Base-by-base conservation (phyloP, 2,888 invertebrate species). In the Mesodorylaimus sp. region DNA sequence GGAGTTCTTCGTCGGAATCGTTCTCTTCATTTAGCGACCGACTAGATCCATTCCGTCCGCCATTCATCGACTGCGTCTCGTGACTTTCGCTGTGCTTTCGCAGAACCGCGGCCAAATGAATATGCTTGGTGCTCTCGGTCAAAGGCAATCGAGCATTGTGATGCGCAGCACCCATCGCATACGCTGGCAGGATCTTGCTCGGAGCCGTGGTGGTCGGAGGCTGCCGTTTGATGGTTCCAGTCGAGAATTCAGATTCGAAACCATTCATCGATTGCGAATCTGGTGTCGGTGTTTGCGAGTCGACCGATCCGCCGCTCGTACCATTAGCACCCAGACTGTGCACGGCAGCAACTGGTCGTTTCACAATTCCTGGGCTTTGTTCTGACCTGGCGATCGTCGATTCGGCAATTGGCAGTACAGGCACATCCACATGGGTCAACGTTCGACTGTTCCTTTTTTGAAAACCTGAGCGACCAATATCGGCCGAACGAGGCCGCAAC, bases 1-100 rank as follows among this genome's bases (percentile, higher is more conserved):
- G 59, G 36, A 54, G 52, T 36, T 64, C 63, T 49, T 64, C 63
- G 52, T 64, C 63, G 23, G 59, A 59, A 52, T 63, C 63, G 2
- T 55, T 55, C 44, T 61, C 60, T 45, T 57, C 58, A 23, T 19
- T 21, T 3, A 41, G 32, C 42, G 39, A 39, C 26, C 27, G 41
- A 23, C 48, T 39, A 3, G 48, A 48, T 19, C 7, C 44, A 23
- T 7, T 13, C 19, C 19, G 19, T 10, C 24, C 44, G 21, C 44
- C 44, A 3, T n/a, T 16, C 23, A 25, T 19, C 39, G 48, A 48
- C 41, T 39, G 39, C 10, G 32, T 16, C 10, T 32, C 32, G 16
- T 16, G 16, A 32, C 16, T 32, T 10, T 32, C 16, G 10, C 10
- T 16, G 16, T 32, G 16, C 32, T 7, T 16, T n/a, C 38, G 26